Evolutionary conservation across 1,140 invertebrate species (phyloP), one percentile per base, ranked within the genome.

Genomic region (Bombus picipes): DNA sequence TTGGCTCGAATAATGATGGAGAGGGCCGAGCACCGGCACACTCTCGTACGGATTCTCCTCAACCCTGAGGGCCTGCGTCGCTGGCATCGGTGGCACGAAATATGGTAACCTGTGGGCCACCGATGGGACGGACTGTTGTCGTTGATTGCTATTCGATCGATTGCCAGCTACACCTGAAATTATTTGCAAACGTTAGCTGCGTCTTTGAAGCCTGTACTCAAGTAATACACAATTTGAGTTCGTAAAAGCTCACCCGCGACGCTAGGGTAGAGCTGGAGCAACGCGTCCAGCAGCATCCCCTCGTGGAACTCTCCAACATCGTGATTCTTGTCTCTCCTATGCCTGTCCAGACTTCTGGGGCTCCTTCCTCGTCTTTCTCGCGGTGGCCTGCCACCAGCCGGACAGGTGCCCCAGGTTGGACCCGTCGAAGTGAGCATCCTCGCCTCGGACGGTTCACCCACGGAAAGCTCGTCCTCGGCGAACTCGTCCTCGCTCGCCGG

Each of bases 401-500:
- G 93, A 91, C 93, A 94, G 72, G 93, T 95, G 90, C 93, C 95
- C 93, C 92, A 95, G 75, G 89, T 93, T 80, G 94, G 94, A 85
- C 94, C 93, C 53, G 92, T 93, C 47, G 95, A 93, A 59, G 95
- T 95, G 90, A 94, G 92, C 93, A 94, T 93, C 91, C 86, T 96
- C 94, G 92, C 96, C 95, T 84, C 96, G 94, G 93, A 97, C 3
- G 94, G 91, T 94, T 96, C 94, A 62, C 94, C 95, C 13, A 96
- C 90, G 83, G 95, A 96, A 34, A 97, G 93, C 91, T 97, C 97
- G 89, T 97, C 97, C 92, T 97, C 97, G 83, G 96, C 97, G 87
- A 97, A 97, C 85, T 97, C 97, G 86, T 97, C 97, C 90, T 97
- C 97, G 92, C 96, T 97, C 80, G 94, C 95, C 3, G 96, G 92